Evolutionary conservation across 2,888 invertebrate species (phyloP).

Genomic region (Drosophila suboccidentalis): DNA sequence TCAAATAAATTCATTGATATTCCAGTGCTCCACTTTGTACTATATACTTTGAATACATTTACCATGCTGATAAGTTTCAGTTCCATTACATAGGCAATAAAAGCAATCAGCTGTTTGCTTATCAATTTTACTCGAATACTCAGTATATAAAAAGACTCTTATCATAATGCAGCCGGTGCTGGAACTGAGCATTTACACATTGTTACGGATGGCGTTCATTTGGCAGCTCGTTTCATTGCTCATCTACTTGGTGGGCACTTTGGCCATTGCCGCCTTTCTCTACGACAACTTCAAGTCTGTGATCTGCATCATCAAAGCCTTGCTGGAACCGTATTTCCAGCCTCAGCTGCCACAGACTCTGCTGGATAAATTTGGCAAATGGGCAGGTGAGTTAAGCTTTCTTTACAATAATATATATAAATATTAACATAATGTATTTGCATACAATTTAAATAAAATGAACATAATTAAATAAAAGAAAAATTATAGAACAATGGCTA

Average conservation of each 20-base stretch:
- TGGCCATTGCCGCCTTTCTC: slow-evolving; percentile 72
- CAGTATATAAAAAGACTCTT: slow-evolving; percentile 38
- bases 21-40: slow-evolving; percentile 7
- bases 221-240: slow-evolving; percentile 73
- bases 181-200: slow-evolving; percentile 69
- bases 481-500: background rate
- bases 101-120: slow-evolving; percentile 34
- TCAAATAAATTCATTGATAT: slow-evolving; percentile 15
- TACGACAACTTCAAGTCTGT: slow-evolving; percentile 88
- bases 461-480: background rate
- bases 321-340: slow-evolving; percentile 89
- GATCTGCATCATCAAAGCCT: slow-evolving; percentile 87
- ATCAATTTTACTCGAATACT: slow-evolving; percentile 27
- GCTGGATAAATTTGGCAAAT: slow-evolving; percentile 91
- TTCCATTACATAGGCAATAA: slow-evolving; percentile 5
- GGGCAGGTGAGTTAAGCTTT: slow-evolving; percentile 91
- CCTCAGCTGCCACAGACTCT: slow-evolving; percentile 88
- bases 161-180: slow-evolving; percentile 64
- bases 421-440: background rate
- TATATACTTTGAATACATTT: slow-evolving; percentile 8
- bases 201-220: slow-evolving; percentile 77
- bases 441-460: background rate
- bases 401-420: background rate
- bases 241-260: slow-evolving; percentile 78
- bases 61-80: slow-evolving; percentile 32